Base-by-base conservation (phyloP, 1,140 invertebrate species). In the Grapholita molesta region DNA sequence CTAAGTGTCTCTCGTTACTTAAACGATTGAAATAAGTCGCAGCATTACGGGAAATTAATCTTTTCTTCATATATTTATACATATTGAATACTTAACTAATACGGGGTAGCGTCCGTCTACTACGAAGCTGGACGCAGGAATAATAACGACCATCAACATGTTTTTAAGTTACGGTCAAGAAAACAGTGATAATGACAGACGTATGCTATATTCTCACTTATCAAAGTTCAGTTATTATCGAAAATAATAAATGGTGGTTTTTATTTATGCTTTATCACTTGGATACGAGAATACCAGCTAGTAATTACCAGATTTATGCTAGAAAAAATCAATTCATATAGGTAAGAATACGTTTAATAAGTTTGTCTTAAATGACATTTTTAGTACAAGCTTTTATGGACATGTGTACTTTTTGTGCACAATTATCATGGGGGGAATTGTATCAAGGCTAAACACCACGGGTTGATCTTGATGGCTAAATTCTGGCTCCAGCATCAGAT, bases 51-150 rank as follows among this genome's bases (percentile, higher is more conserved):
- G 79, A 76, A 66, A 85, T 70, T 68, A 75, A 67, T 9, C 66
- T 68, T 72, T 85, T 75, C 74, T 73, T 79, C 21, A 85, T 70
- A 57, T 84, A 61, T 83, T 85, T 91, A 23, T 84, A 83, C 89
- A 91, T 91, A 35, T 21, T 69, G 18, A 66, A 32, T 38, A 42
- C 18, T 38, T 9, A 48, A 30, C 24, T 61, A 61, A 61, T 55
- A 55, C 55, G 25, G 25, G 28, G 28, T 28, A 61, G 25, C 24
- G 55, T 61, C 25, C 25, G 24, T 15, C 32, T 61, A 28, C n/a
- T 61, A 25, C n/a, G 24, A 15, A 30, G 25, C 25, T 61, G 25
- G 18, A 28, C 55, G 55, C 24, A 9, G 21, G 15, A 65, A 0
- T 65, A 65, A 30, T 38, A 5, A 33, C n/a, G 23, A 33, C 24